Evolutionary conservation across 2,113 vertebrate genomes (phyloP).

Genomic region (Hucho hucho): DNA sequence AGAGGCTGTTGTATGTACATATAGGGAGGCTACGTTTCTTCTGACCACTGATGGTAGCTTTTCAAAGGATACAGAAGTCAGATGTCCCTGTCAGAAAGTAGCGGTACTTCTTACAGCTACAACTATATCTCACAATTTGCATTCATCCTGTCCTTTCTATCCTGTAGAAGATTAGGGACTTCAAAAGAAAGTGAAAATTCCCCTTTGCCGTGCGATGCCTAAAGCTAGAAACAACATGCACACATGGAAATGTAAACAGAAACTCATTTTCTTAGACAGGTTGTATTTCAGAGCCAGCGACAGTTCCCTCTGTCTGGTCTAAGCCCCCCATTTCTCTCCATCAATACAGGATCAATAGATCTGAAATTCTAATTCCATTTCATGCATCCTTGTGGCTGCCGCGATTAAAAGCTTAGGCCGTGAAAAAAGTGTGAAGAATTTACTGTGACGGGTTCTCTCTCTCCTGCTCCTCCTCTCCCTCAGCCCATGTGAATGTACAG

Average conservation of each 20-base stretch:
- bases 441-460: not conserved
- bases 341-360: conserved; percentile 65
- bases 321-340: conserved; percentile 46
- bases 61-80: conserved; percentile 11
- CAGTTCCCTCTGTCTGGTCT: not conserved
- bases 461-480: conserved; percentile 41
- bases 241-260: conserved; percentile 12
- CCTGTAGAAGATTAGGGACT: conserved; percentile 49
- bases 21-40: too few relatives aligned
- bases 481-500: conserved; percentile 52
- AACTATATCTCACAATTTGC: conserved; percentile 47
- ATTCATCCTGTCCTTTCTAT: conserved; percentile 40
- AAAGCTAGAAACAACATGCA: conserved; percentile 45
- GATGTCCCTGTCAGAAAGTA: conserved; percentile 20
- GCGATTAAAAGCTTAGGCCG: conserved; percentile 64
- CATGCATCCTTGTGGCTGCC: conserved; percentile 51
- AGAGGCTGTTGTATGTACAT: too few relatives aligned
- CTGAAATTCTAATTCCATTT: conserved; percentile 60
- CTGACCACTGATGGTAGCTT: not conserved
- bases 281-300: conserved; percentile 33
- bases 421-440: conserved; percentile 49
- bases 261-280: conserved; percentile 28
- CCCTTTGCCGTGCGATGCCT: conserved; percentile 48
- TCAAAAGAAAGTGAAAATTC: conserved; percentile 49
- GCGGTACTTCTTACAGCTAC: conserved; percentile 23